Evolutionary conservation across 2,113 vertebrate genomes (phyloP), one percentile per base, ranked within the genome.

Genomic region (Calyptomena viridis): DNA sequence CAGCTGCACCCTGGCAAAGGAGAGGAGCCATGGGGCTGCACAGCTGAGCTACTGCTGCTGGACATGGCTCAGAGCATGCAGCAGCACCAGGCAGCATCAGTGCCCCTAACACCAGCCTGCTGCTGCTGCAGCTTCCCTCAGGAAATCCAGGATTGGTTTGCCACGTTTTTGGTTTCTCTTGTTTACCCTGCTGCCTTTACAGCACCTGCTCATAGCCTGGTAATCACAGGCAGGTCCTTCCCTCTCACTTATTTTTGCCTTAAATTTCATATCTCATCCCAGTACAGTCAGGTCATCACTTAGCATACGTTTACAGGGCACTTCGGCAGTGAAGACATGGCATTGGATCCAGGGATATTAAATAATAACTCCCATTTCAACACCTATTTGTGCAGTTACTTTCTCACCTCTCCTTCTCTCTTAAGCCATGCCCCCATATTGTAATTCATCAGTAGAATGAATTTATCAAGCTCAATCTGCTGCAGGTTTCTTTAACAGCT

Each of bases 151-250:
- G 7, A 33, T 76, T 56, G 23, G 6, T 60, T 78, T 90, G 56
- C 23, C 21, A 12, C 0, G 0, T 7, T 31, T 84, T 84, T 1
- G 10, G 60, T 31, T 22, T 47, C 25, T 75, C 28, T 14, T 37
- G 39, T 37, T 89, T 39, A 37, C 24, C 11, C 39, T 31, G 17
- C 5, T 79, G 82, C 15, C 47, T 83, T 69, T 69, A 64, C 49
- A 78, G 23, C 33, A 55, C 27, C 59, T 37, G 21, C 21, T 18
- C 2, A 3, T 8, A 1, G 2, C 42, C 53, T 66, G 8, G 31
- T 21, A 40, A 35, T 56, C n/a, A 25, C 47, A 10, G 31, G 2
- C 7, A 78, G 35, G 28, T 49, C 60, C 76, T 72, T 75, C 46
- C 35, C 6, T 35, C 4, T 67, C 11, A 2, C 3, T 2, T 81